These are phyloP conservation scores for Lamproptera curius DNA, from an alignment of 2,888 invertebrate species.

Conservation along the genomic window DNA sequence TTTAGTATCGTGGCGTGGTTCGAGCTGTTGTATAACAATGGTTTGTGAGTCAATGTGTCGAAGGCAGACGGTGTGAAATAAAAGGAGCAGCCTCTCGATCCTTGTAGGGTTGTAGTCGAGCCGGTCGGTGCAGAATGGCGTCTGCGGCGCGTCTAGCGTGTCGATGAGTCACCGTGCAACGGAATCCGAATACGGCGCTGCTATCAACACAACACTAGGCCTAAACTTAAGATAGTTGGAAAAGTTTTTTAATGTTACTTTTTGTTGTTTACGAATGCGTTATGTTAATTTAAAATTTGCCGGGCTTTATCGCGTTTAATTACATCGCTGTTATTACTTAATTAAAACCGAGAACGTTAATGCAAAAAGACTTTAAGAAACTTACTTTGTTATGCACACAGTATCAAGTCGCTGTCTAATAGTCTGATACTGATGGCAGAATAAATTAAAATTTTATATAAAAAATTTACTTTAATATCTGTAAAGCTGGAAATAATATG, in stretches of 20 bases:
- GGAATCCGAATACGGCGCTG: constrained; percentile 45
- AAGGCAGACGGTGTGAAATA: constrained; percentile 22
- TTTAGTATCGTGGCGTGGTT: not conserved
- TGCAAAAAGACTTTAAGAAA: constrained; percentile 15
- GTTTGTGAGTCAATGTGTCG: constrained; percentile 28
- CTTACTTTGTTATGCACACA: constrained; percentile 8
- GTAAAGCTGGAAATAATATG: too few species aligned
- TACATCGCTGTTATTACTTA: not conserved
- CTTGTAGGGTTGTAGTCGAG: constrained; percentile 33
- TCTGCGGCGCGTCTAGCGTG: constrained; percentile 60
- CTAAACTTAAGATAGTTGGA: not conserved
- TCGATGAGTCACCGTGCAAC: constrained; percentile 46
- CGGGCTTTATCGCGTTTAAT: too few species aligned
- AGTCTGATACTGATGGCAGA: too few species aligned
- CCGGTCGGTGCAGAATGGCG: constrained; percentile 49
- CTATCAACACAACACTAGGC: constrained; percentile 3
- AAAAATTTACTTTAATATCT: too few species aligned
- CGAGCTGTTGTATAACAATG: not conserved
- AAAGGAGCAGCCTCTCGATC: constrained; percentile 27
- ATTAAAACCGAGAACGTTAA: not conserved
- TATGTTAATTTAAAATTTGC: not conserved
- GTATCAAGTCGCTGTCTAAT: too few species aligned
- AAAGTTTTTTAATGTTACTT: not conserved
- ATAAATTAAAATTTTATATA: too few species aligned
- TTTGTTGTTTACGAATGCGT: not conserved